Evolutionary conservation across 2,888 invertebrate species (phyloP).

Genomic region (Pimpla rufipes): DNA sequence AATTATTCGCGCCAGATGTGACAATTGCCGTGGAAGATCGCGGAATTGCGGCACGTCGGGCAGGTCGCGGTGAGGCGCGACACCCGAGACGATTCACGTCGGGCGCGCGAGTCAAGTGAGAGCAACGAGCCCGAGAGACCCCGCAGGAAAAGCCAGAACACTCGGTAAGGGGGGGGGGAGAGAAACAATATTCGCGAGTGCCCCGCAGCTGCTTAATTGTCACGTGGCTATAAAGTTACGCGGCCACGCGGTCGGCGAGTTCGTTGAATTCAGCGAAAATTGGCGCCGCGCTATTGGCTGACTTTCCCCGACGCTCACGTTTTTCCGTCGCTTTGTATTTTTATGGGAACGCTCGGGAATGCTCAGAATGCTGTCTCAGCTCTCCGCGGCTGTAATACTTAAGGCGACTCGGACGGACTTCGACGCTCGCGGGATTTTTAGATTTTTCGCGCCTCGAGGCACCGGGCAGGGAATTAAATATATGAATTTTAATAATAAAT

Average conservation of each 20-base stretch:
- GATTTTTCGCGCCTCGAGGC: no score
- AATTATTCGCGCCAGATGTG: constrained; percentile 61
- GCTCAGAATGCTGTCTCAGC: constrained; percentile 21
- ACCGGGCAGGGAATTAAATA: no score
- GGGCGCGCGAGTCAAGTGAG: constrained; percentile 55
- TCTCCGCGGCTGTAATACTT: not conserved
- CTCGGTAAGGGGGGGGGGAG: not conserved
- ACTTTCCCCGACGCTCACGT: constrained; percentile 43
- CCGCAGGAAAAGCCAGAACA: not conserved
- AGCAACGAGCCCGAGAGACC: constrained; percentile 47
- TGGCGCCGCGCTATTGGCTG: not conserved
- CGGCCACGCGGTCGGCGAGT: not conserved
- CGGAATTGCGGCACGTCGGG: constrained; percentile 49
- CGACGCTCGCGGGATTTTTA: no score
- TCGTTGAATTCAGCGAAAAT: constrained; percentile 42
- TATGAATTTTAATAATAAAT: no score
- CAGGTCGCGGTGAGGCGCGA: constrained; percentile 15
- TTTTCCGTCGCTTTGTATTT: constrained; percentile 40
- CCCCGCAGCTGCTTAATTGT: not conserved
- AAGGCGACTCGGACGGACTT: no score
- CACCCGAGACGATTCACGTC: not conserved
- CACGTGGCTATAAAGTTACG: not conserved
- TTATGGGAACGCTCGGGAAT: constrained; percentile 41
- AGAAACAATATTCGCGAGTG: not conserved
- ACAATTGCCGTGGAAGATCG: constrained; percentile 60